phyloP scores from a whole-genome alignment of 2,113 vertebrate genomes.

The Balaenoptera acutorostrata region DNA sequence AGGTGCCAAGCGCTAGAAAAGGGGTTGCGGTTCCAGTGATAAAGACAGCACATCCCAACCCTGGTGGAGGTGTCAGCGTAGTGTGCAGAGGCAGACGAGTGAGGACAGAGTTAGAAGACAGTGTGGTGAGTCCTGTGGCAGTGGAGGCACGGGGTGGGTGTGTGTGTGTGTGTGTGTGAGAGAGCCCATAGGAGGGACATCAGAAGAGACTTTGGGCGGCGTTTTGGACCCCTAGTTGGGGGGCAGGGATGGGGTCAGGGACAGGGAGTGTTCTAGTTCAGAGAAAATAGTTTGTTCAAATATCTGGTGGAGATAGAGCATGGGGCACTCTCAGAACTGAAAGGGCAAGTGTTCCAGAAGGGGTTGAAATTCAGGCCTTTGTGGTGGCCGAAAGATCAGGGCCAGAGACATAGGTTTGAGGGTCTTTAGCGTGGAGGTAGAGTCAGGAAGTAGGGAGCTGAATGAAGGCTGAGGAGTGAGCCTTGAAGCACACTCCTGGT shows the following conservation, averaged over 20 bases:
- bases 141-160: not conserved
- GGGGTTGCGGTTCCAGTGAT: not conserved
- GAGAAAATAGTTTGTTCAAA: constrained; percentile 17
- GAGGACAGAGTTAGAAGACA: not conserved
- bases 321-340: not conserved
- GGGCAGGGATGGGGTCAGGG: not conserved
- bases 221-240: not conserved
- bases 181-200: not conserved
- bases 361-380: constrained; percentile 21
- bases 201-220: not conserved
- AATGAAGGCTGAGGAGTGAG: not conserved
- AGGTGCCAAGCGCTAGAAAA: not conserved
- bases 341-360: not conserved
- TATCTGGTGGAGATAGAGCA: not conserved
- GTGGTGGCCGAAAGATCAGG: not conserved
- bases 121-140: not conserved
- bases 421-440: not conserved
- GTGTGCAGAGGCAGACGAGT: not conserved
- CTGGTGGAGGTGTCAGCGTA: not conserved
- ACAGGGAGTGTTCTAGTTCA: not conserved
- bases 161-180: not conserved
- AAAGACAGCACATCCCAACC: not conserved
- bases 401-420: not conserved
- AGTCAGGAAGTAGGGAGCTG: not conserved
- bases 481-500: not conserved